Base-by-base conservation (phyloP, 2,888 invertebrate species). In the Luperina testacea region DNA sequence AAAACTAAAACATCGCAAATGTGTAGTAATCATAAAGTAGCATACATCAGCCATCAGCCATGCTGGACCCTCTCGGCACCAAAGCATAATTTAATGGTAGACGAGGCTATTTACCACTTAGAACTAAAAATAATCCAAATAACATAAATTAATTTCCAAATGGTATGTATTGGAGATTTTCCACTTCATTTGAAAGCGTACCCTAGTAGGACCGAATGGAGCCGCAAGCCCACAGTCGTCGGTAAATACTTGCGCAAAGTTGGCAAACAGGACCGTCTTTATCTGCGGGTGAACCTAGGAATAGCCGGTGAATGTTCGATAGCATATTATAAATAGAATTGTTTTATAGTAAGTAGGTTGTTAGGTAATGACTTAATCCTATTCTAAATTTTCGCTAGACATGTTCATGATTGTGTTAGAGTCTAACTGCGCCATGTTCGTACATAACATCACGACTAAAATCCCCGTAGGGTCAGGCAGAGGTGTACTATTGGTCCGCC, bases 221-320 rank as follows among this genome's bases (percentile, higher is more conserved):
- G 64, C 84, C 87, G 63, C 79, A 53, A 72, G 75, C 78, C 68
- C 78, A 77, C 69, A 59, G 59, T 6, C 59, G 63, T 70, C 59
- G 15, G 79, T 59, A 65, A 86, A 83, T 86, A 86, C 87, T 86
- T 86, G 71, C 15, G 42, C 48, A 13, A 76, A 86, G 75, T 76
- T 86, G 27, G 64, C 71, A 75, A 83, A 83, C 67, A 68, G 59
- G 65, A 69, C 70, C 59, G 77, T 63, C 86, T 77, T 79, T 63
- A 72, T 74, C 72, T 72, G 80, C 63, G 84, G 80, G 13, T 15
- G 32, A 45, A 48, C 59, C 75, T 64, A 32, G 51, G 4, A 73
- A 57, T 51, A 71, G 69, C 63, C 64, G 61, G 63, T 1, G 65
- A 63, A 69, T 64, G 67, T 59, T 68, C 32, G 13, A 57, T 51